Evolutionary conservation across 2,888 invertebrate species (phyloP), one percentile per base, ranked within the genome.

Genomic region (Drosophila setosimentum): DNA sequence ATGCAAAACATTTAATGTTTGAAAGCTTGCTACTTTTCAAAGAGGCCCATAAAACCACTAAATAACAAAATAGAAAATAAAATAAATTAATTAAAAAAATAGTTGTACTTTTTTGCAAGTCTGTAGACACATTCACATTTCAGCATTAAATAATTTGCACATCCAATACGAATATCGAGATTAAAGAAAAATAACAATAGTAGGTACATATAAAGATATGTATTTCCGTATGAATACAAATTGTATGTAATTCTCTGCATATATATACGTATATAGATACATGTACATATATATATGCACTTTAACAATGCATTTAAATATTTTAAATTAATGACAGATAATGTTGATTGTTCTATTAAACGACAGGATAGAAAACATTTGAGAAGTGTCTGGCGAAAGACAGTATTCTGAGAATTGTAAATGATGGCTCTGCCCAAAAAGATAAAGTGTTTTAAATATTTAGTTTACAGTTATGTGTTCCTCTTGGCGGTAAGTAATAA

Each of bases 401-500:
- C 35, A 57, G 6, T 33, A 32, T n/a, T n/a, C 37, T n/a, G 27
- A 57, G 16, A n/a, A 29, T n/a, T 40, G 42, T 57, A 55, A 58
- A 72, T 29, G 50, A 92, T 93, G 93, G 92, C 93, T 79, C 76
- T 93, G 84, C 89, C 92, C 51, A 93, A 93, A 90, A 89, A 92
- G 78, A 92, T 93, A 67, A 93, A 93, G 88, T 93, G 93, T 87
- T 93, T 93, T 83, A 93, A 93, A 85, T 93, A 93, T 83, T 91
- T 93, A 68, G 93, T 93, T 82, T 93, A 93, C 84, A 92, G 92
- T 87, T 93, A 93, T 83, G 91, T 93, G 74, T 92, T 93, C 73
- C 88, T 93, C 68, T 82, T 93, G 87, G 93, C 93, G 92, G 93
- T 93, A 92, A 91, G 93, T 93, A 67, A 53, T 13, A 32, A 51